phyloP scores from a whole-genome alignment of 2,888 invertebrate species.

The Stegophylla sp. region DNA sequence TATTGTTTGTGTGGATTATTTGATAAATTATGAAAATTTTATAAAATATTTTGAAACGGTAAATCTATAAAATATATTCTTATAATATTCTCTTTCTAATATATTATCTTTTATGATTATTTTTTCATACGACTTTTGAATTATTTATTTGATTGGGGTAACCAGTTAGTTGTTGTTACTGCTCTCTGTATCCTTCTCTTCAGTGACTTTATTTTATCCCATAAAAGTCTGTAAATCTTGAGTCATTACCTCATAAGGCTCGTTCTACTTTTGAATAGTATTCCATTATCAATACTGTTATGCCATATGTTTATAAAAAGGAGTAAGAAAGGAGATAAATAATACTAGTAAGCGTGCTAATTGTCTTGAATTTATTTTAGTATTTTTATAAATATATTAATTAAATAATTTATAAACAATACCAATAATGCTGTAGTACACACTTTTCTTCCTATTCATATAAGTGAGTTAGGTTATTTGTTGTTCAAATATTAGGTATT shows the following conservation, averaged over 20 bases:
- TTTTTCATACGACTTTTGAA: conserved; percentile 25
- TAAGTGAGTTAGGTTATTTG: no score
- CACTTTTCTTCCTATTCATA: no score
- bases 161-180: conserved; percentile 18
- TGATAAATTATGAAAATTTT: background rate
- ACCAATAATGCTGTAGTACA: no score
- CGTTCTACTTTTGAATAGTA: conserved; percentile 46
- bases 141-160: conserved; percentile 20
- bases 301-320: conserved; percentile 37
- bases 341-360: conserved; percentile 10
- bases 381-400: no score
- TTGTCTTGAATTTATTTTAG: no score
- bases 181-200: conserved; percentile 11
- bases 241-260: conserved; percentile 46
- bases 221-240: conserved; percentile 30
- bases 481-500: no score
- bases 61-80: background rate
- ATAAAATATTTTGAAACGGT: background rate
- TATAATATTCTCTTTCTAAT: conserved; percentile 4
- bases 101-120: background rate
- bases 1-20: background rate
- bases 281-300: conserved; percentile 35
- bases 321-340: conserved; percentile 11
- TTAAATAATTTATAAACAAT: no score
- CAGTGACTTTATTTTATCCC: conserved; percentile 15